Evolutionary conservation across 2,113 vertebrate genomes (phyloP), one percentile per base, ranked within the genome.

Genomic region (Chionomys nivalis): DNA sequence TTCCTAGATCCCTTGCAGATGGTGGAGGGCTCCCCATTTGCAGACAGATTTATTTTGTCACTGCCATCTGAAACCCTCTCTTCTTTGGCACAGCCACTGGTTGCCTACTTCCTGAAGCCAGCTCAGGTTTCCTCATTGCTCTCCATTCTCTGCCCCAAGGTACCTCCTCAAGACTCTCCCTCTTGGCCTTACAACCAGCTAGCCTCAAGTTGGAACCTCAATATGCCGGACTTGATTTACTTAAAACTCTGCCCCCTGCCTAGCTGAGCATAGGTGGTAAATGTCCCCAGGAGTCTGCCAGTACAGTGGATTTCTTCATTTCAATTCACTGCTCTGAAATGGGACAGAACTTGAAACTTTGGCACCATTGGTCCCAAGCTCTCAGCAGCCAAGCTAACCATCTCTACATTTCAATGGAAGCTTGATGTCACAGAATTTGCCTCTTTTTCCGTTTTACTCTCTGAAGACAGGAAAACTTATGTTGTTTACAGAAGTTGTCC

Each of bases 371-470:
- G 44, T 70, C 65, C 49, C 19, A 17, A 83, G 76, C 39, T 87
- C 85, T 92, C 66, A 55, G 21, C 52, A 88, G 93, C 68, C 87
- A 44, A 94, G 58, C 87, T 93, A 94, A 88, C 39, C 1, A 0
- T 77, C 66, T 90, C 92, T 5, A 1, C 36, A 61, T 93, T 91
- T 96, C 36, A 36, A 28, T 52, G 13, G 68, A 89, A 82, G 82
- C 87, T 97, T 87, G 97, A 93, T 95, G 36, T 94, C 97, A 97
- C 42, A 78, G 63, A 97, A 89, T 61, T 58, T 94, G 61, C 72
- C 66, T 88, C 55, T 90, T 97, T 97, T 94, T 88, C 92, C 36
- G 49, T 90, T 94, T 90, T 66, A 36, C 93, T 95, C 26, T 95
- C 70, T 58, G 44, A 79, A 65, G 19, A 96, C 55, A 93, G 89